Evolutionary conservation across 2,113 vertebrate species (phyloP).

Genomic region (Chiloscyllium plagiosum): DNA sequence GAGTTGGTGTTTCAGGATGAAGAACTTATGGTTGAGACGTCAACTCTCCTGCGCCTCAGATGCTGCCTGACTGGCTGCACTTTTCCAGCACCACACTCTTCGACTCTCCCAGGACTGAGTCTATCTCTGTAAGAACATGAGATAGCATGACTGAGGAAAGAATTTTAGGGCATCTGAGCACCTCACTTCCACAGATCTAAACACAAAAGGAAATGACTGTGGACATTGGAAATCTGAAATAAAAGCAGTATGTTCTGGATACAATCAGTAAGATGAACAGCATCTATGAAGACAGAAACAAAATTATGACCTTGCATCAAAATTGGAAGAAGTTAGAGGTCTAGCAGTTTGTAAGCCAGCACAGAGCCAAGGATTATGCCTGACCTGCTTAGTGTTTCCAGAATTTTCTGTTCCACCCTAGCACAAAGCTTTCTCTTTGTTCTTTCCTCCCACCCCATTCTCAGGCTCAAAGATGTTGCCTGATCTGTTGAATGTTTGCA

Average conservation of each 20-base stretch:
- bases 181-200: neutral
- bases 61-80: too few species aligned
- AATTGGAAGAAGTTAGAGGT: neutral
- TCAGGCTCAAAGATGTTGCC: neutral
- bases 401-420: neutral
- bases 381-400: neutral
- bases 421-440: neutral
- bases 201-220: neutral
- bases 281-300: neutral
- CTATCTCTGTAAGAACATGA: neutral
- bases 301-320: neutral
- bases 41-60: too few species aligned
- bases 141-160: neutral
- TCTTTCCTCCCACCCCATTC: neutral
- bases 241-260: neutral
- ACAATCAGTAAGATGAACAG: neutral
- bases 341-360: neutral
- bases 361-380: neutral
- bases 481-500: neutral
- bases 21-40: too few species aligned
- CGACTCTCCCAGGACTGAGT: neutral
- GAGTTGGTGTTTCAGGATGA: too few species aligned
- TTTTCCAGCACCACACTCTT: too few species aligned
- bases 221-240: neutral
- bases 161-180: neutral